A percentile compares a stretch with the other conserved stretches of the same genome.
phyloP scores from a whole-genome alignment of 2,113 vertebrate species.

The Hemiscyllium ocellatum region DNA sequence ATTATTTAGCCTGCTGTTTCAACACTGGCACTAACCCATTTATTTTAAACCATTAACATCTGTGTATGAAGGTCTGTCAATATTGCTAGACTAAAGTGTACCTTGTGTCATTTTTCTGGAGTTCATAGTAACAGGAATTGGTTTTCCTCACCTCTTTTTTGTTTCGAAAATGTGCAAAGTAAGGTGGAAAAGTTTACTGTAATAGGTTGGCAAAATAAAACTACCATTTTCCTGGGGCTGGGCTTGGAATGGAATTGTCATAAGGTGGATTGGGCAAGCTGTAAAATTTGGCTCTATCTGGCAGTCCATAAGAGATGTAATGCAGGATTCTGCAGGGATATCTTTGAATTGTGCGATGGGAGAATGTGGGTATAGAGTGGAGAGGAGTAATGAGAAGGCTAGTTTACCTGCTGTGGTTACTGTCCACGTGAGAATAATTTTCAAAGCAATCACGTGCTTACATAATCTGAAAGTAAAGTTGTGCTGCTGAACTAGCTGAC shows the following conservation, averaged over 20 bases:
- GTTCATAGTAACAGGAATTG: not conserved
- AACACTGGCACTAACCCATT: not conserved
- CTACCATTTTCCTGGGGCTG: not conserved
- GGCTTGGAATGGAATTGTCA: not conserved
- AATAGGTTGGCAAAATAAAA: not conserved
- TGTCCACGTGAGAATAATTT: not conserved
- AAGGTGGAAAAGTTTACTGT: not conserved
- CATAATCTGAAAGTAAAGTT: not conserved
- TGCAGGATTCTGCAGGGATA: not conserved
- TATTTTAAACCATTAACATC: not conserved
- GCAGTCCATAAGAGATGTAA: not conserved
- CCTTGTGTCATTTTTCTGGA: not conserved
- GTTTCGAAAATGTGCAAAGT: not conserved
- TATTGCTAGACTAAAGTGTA: not conserved
- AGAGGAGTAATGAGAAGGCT: not conserved
- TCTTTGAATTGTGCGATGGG: not conserved
- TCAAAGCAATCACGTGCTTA: not conserved
- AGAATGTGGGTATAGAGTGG: not conserved
- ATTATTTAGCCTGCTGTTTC: not conserved
- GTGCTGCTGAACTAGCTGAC: not conserved
- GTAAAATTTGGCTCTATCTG: not conserved
- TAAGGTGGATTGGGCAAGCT: not conserved
- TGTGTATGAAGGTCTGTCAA: not conserved
- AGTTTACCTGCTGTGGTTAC: not conserved
- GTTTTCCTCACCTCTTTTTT: not conserved